Conservation (phyloP, 2,113 vertebrate genomes). For the Solenodon paradoxus region DNA sequence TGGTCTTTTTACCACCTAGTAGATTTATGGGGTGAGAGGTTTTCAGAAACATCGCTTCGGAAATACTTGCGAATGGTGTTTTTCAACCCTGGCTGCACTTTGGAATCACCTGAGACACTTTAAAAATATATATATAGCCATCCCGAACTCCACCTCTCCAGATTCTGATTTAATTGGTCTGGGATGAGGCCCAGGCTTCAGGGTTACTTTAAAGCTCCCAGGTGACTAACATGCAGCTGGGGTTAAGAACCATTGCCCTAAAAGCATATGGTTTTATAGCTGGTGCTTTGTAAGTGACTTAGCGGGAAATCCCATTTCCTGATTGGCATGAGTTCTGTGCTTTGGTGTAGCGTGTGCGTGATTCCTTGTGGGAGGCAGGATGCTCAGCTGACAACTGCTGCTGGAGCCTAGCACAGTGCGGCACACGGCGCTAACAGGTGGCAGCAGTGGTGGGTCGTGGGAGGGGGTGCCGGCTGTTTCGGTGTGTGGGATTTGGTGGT, state of each 20-base stretch:
- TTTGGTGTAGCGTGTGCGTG: background rate
- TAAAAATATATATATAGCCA: background rate
- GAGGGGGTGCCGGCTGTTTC: too few relatives aligned
- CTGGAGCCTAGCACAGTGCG: background rate
- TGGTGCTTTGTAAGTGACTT: constrained; percentile 22
- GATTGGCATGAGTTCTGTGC: background rate
- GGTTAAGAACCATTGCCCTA: background rate
- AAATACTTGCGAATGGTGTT: constrained; percentile 11
- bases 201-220: constrained; percentile 10
- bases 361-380: background rate
- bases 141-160: background rate
- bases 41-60: constrained; percentile 14
- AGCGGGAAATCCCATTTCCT: background rate
- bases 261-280: background rate
- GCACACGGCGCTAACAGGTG: background rate
- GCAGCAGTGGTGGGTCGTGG: too few relatives aligned
- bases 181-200: background rate
- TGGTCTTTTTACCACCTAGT: background rate
- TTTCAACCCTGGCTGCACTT: background rate
- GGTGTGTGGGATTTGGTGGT: too few relatives aligned
- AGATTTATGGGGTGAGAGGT: background rate
- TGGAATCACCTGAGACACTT: constrained; percentile 35
- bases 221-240: background rate
- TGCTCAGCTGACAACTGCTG: background rate
- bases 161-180: constrained; percentile 22